A percentile compares a stretch with the other conserved stretches of the same genome.
These are phyloP conservation scores for Eupithecia insigniata DNA, from an alignment of 2,888 invertebrate genomes.

Conservation along the genomic window DNA sequence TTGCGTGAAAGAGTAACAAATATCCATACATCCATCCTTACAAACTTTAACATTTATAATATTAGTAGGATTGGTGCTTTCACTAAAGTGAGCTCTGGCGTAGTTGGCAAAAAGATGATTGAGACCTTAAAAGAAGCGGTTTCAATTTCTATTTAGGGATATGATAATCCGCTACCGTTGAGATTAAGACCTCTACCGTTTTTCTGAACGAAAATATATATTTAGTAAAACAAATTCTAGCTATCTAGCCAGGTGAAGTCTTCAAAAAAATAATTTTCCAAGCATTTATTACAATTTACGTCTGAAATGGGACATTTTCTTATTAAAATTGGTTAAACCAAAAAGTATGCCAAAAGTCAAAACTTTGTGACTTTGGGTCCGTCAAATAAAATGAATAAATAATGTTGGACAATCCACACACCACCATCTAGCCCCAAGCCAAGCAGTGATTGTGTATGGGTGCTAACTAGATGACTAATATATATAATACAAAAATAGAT, in stretches of 20 bases:
- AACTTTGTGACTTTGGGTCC: neutral
- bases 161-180: neutral
- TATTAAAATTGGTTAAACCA: neutral
- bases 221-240: neutral
- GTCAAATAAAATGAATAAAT: neutral
- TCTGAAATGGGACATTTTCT: neutral
- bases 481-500: no score
- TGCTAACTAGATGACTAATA: no score
- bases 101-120: neutral
- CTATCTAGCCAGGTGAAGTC: neutral
- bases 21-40: no score
- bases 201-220: neutral
- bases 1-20: no score
- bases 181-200: neutral
- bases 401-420: no score
- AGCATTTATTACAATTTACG: neutral
- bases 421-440: no score
- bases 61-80: no score
- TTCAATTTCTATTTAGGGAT: neutral
- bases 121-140: neutral
- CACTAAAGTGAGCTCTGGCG: neutral
- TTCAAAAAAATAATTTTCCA: neutral
- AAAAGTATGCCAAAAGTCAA: no score
- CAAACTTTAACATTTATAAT: no score
- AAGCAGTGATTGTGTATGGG: no score